Conservation (phyloP, 1,140 invertebrate genomes). For the Maniola jurtina region DNA sequence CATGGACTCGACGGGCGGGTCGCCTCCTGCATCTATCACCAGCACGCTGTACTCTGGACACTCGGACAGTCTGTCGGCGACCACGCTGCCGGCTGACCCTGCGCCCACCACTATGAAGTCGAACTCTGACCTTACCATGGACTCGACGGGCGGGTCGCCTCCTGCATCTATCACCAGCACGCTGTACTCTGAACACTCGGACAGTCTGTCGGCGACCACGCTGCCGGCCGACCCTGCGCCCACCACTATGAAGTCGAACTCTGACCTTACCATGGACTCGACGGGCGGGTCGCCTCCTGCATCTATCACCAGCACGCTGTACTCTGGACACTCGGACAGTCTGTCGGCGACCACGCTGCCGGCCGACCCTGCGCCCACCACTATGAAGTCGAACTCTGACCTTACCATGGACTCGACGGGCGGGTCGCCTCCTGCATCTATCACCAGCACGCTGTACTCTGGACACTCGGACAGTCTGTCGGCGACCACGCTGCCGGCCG, state of each 20-base stretch:
- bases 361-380: conserved; percentile 44
- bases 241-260: conserved; percentile 45
- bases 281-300: conserved; percentile 79
- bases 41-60: conserved; percentile 71
- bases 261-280: conserved; percentile 6
- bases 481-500: conserved; percentile 43
- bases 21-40: conserved; percentile 84
- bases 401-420: conserved; percentile 24
- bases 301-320: conserved; percentile 79
- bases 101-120: conserved; percentile 49
- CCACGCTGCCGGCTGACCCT: conserved; percentile 41
- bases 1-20: conserved; percentile 41
- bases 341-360: conserved; percentile 62
- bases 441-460: conserved; percentile 59
- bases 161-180: conserved; percentile 83
- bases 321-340: conserved; percentile 81
- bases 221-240: conserved; percentile 44
- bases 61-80: conserved; percentile 81
- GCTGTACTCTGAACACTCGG: conserved; percentile 80
- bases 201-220: conserved; percentile 75
- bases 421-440: conserved; percentile 84
- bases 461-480: conserved; percentile 82
- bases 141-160: conserved; percentile 54
- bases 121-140: conserved; percentile 3
- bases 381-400: conserved; percentile 37